Percentiles rank a stretch among this genome's conserved stretches.
These are phyloP conservation scores for Tetraneura akinire DNA, from an alignment of 1,140 invertebrate species.

Conservation along the genomic window DNA sequence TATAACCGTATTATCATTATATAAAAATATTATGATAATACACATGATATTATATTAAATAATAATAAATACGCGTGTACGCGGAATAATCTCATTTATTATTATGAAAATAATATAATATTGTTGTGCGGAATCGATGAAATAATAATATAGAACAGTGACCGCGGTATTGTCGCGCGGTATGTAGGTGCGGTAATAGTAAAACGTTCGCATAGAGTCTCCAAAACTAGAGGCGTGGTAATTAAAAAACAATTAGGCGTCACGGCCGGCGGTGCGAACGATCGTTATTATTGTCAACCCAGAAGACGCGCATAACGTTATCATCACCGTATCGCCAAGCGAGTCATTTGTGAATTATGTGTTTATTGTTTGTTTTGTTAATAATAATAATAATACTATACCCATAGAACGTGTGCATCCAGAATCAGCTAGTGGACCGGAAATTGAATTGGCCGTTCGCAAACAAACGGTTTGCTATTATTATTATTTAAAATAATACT, in stretches of 20 bases:
- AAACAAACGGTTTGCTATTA: constrained; percentile 17
- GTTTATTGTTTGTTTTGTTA: constrained; percentile 34
- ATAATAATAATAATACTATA: constrained; percentile 10
- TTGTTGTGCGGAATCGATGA: too few relatives aligned
- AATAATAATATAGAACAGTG: too few relatives aligned
- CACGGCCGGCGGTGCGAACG: background rate
- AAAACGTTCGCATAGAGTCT: too few relatives aligned
- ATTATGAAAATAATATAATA: too few relatives aligned
- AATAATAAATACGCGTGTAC: too few relatives aligned
- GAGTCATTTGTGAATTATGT: constrained; percentile 34
- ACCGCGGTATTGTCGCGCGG: too few relatives aligned
- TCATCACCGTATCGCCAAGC: background rate
- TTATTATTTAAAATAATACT: constrained; percentile 11
- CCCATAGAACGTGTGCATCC: background rate
- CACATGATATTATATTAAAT: too few relatives aligned
- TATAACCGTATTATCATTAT: too few relatives aligned
- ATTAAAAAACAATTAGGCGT: constrained; percentile 36
- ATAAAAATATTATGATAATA: too few relatives aligned
- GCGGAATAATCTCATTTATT: too few relatives aligned
- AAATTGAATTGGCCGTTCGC: constrained; percentile 16
- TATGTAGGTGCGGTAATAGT: too few relatives aligned
- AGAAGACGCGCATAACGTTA: constrained; percentile 9
- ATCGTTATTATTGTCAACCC: constrained; percentile 5
- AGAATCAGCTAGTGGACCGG: constrained; percentile 33
- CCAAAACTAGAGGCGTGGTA: background rate